Conservation (phyloP, 2,113 vertebrate genomes). For the Mesitornis unicolor region DNA sequence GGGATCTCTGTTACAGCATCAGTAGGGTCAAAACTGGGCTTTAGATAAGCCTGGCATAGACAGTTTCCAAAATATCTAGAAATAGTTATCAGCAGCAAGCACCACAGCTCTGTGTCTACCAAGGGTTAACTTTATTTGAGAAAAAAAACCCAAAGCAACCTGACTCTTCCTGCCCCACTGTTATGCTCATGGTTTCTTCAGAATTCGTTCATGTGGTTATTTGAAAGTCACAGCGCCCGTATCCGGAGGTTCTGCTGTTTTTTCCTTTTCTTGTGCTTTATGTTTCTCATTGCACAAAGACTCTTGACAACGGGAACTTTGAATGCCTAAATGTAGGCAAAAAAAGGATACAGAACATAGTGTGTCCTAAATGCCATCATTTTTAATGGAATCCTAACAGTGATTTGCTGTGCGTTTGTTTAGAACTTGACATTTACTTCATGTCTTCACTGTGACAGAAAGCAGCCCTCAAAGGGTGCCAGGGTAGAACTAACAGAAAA, state of each 20-base stretch:
- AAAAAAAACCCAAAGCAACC: accelerated
- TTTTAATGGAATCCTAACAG: neutral
- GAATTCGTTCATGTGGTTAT: neutral
- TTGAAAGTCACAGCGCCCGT: neutral
- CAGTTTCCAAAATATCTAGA: neutral
- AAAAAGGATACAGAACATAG: neutral
- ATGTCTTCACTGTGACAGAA: neutral
- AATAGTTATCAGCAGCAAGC: neutral
- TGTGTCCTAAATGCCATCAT: neutral
- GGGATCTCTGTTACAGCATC: neutral
- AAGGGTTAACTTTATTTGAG: neutral
- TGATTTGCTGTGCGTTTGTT: neutral
- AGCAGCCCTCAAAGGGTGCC: neutral
- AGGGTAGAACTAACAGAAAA: neutral
- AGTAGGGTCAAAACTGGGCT: neutral
- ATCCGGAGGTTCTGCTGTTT: neutral
- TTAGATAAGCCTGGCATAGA: neutral
- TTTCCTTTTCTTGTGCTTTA: neutral
- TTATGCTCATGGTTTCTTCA: neutral
- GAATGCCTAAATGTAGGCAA: neutral
- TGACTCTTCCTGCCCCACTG: neutral
- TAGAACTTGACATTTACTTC: neutral
- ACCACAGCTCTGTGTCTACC: neutral
- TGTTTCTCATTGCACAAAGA: neutral
- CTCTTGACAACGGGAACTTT: neutral